Percentiles rank a stretch among this genome's conserved stretches.
Evolutionary conservation across 2,797 vertebrate species (phyloP).

Genomic region (Anomalospiza imberbis): DNA sequence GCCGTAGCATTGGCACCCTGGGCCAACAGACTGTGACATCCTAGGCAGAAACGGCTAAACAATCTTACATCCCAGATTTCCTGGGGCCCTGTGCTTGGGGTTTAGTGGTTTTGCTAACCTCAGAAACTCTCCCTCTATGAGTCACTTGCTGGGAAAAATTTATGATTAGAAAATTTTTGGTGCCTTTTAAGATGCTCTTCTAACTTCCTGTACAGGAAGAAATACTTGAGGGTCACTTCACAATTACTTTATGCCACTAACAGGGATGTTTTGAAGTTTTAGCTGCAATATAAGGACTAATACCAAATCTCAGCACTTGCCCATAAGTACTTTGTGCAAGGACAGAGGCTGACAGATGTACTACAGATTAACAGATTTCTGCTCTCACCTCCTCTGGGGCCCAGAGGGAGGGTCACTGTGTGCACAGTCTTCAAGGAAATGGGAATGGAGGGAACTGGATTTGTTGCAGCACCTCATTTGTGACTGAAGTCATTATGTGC

Average conservation of each 20-base stretch:
- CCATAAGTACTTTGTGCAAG: background rate
- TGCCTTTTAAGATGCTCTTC: background rate
- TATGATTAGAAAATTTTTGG: background rate
- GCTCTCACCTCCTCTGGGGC: background rate
- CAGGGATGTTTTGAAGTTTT: background rate
- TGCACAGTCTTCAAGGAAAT: background rate
- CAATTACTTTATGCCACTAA: background rate
- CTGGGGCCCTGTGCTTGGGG: background rate
- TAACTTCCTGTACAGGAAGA: background rate
- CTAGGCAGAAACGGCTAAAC: background rate
- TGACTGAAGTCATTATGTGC: slow-evolving; percentile 47
- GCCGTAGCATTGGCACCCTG: rapidly evolving
- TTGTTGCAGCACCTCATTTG: slow-evolving; percentile 4
- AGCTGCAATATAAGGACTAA: background rate
- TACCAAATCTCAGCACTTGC: background rate
- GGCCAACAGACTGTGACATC: background rate
- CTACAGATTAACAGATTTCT: background rate
- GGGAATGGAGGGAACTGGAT: background rate
- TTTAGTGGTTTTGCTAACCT: background rate
- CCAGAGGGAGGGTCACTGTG: background rate
- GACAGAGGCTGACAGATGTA: background rate
- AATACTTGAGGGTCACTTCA: background rate
- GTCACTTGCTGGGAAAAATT: background rate
- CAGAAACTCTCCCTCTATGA: background rate
- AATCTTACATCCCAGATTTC: background rate